Evolutionary conservation across 2,888 invertebrate genomes (phyloP).

Genomic region (Odontocolon sp.): DNA sequence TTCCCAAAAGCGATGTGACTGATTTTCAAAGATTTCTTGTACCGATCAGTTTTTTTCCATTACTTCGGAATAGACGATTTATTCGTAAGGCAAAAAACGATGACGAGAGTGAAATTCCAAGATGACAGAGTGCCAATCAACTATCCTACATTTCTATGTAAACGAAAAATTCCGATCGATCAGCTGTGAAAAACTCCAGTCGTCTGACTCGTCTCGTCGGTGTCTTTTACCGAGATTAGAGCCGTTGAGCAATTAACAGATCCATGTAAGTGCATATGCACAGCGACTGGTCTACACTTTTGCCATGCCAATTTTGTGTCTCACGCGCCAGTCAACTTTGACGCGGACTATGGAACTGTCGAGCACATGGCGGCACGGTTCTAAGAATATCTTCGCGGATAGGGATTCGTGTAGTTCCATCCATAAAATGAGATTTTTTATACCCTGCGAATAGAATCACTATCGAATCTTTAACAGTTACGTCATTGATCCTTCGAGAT

Average conservation of each 20-base stretch:
- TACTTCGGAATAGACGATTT: not conserved
- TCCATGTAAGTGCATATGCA: conserved; percentile 57
- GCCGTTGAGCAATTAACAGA: conserved; percentile 60
- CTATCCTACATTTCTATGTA: conserved; percentile 8
- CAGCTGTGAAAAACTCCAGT: conserved; percentile 13
- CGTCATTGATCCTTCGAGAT: not conserved
- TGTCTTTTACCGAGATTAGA: conserved; percentile 57
- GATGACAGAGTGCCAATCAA: conserved; percentile 36
- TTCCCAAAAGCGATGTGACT: not conserved
- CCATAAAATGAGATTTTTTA: conserved; percentile 27
- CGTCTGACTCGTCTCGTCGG: conserved; percentile 14
- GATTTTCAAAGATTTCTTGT: no score
- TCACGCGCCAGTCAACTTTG: not conserved
- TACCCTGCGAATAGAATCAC: not conserved
- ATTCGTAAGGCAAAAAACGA: conserved; percentile 2
- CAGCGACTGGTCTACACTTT: no score
- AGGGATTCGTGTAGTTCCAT: conserved; percentile 38
- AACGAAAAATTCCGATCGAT: conserved; percentile 32
- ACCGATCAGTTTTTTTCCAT: no score
- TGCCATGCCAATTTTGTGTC: no score
- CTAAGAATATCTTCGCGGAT: conserved; percentile 53
- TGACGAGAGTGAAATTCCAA: conserved; percentile 30
- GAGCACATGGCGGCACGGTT: conserved; percentile 20
- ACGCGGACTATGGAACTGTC: conserved; percentile 1
- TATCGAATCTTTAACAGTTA: not conserved